phyloP scores from a whole-genome alignment of 2,113 vertebrate species.

The Halcyon senegalensis region DNA sequence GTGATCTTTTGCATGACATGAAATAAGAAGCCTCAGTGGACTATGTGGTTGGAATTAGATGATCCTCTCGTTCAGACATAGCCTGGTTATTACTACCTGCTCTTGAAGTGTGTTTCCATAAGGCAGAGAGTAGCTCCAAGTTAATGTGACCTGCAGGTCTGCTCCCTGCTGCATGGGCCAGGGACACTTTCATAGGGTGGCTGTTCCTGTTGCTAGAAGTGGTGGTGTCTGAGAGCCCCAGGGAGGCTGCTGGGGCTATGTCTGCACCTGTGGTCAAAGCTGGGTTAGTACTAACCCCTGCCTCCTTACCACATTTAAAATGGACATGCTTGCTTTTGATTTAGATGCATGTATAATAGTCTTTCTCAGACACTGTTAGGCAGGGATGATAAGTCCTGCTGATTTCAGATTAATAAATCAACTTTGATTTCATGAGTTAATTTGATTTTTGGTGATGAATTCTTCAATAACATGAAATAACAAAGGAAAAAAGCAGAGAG shows the following conservation, averaged over 20 bases:
- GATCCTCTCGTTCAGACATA: not conserved
- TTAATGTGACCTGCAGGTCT: not conserved
- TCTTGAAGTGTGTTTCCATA: not conserved
- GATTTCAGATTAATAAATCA: not conserved
- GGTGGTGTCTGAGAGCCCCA: rapidly evolving
- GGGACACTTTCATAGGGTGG: not conserved
- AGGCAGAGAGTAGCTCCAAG: not conserved
- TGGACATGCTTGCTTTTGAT: not conserved
- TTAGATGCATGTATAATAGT: not conserved
- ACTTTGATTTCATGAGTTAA: not conserved
- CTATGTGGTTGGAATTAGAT: not conserved
- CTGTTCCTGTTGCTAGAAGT: not conserved
- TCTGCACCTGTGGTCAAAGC: not conserved
- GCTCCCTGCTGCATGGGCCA: rapidly evolving
- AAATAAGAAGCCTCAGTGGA: not conserved
- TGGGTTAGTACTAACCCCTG: not conserved
- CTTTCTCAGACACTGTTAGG: not conserved
- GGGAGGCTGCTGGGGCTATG: rapidly evolving
- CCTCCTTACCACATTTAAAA: not conserved
- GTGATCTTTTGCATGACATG: not conserved
- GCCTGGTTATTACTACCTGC: not conserved
- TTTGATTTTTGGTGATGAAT: not conserved
- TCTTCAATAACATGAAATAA: not conserved
- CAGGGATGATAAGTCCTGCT: not conserved
- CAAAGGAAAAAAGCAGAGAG: not conserved